Evolutionary conservation across 2,888 invertebrate genomes (phyloP).

Genomic region (Scaeva pyrastri): DNA sequence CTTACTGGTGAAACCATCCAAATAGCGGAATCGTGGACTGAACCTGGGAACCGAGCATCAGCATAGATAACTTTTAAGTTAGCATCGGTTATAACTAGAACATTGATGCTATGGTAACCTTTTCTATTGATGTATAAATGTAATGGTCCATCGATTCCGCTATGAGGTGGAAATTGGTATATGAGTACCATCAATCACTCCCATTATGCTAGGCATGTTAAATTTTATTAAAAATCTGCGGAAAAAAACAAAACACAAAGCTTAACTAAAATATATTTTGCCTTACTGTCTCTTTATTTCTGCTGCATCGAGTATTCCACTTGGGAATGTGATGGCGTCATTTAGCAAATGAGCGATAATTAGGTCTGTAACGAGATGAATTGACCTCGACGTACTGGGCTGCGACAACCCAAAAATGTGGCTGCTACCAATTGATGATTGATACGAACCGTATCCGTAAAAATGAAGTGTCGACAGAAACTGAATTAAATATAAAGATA

Average conservation of each 20-base stretch:
- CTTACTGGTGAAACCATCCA: too few relatives aligned
- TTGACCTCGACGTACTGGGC: too few relatives aligned
- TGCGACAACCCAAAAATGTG: too few relatives aligned
- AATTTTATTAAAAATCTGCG: not conserved
- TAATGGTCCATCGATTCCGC: too few relatives aligned
- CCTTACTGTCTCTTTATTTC: not conserved
- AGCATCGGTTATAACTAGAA: too few relatives aligned
- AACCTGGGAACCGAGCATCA: too few relatives aligned
- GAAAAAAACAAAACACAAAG: not conserved
- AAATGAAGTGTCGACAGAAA: not conserved
- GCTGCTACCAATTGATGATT: not conserved
- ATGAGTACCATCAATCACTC: not conserved
- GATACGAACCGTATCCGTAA: not conserved
- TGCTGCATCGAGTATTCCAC: not conserved
- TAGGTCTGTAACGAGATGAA: not conserved
- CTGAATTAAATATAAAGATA: too few relatives aligned
- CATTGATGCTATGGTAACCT: too few relatives aligned
- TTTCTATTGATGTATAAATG: too few relatives aligned
- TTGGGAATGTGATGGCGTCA: not conserved
- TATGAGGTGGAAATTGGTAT: too few relatives aligned
- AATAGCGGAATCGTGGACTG: too few relatives aligned
- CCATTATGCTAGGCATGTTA: not conserved
- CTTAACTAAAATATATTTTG: not conserved
- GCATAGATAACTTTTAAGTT: too few relatives aligned
- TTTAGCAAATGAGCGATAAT: not conserved